Conservation (phyloP, 2,113 vertebrate species). For the Sialia sialis region DNA sequence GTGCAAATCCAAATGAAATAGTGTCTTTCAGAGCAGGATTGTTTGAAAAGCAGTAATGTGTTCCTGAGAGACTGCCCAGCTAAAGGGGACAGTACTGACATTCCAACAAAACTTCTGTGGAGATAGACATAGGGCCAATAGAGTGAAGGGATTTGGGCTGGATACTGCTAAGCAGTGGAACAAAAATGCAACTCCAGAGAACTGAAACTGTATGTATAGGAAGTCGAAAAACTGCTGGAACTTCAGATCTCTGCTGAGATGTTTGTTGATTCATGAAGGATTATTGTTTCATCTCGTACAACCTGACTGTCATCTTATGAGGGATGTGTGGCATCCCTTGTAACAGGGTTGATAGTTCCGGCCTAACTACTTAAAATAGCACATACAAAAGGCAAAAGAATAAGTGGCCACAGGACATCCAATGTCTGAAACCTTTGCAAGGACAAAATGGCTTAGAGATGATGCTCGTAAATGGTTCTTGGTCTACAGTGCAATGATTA, state of each 20-base stretch:
- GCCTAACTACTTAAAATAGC: not conserved
- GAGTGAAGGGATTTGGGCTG: not conserved
- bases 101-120: not conserved
- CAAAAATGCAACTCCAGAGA: not conserved
- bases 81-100: fast-evolving
- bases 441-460: not conserved
- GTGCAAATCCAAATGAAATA: not conserved
- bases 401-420: not conserved
- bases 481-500: not conserved
- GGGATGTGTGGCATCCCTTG: not conserved
- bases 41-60: not conserved
- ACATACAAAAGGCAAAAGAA: not conserved
- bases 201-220: not conserved
- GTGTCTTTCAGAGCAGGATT: not conserved
- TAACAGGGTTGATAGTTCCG: not conserved
- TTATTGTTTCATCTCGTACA: not conserved
- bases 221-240: not conserved
- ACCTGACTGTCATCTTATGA: not conserved
- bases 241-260: not conserved
- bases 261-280: not conserved
- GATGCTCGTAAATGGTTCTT: not conserved
- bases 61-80: not conserved
- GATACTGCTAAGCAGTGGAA: not conserved
- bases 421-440: not conserved
- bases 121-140: not conserved